Conservation (phyloP, 2,113 vertebrate species). For the Malurus alboscapulatus region DNA sequence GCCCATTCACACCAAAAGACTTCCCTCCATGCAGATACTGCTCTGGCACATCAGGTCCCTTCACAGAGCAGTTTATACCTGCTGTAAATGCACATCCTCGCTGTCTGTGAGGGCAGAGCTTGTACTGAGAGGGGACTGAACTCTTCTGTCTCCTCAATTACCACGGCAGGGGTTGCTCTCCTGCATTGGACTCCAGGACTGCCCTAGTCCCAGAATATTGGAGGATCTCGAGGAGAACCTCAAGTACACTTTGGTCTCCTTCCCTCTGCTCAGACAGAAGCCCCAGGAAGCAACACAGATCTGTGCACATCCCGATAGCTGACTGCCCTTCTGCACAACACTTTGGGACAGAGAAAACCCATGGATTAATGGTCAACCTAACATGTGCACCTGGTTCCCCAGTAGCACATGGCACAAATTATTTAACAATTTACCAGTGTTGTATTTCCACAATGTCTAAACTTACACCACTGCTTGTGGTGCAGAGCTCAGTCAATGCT, state of each 20-base stretch:
- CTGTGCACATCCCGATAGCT: neutral
- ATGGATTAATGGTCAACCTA: neutral
- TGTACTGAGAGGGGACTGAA: fast-evolving
- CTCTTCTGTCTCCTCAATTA: neutral
- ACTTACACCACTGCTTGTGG: neutral
- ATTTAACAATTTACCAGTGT: neutral
- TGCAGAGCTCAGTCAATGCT: neutral
- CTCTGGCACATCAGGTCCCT: neutral
- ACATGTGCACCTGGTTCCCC: neutral
- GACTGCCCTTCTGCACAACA: neutral
- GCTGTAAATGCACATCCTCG: neutral
- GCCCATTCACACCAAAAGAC: fast-evolving
- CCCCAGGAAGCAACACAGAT: neutral
- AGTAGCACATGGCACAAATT: neutral
- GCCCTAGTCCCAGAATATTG: neutral
- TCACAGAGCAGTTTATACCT: neutral
- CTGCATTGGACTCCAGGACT: fast-evolving
- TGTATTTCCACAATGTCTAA: neutral
- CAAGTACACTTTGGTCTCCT: neutral
- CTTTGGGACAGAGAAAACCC: neutral
- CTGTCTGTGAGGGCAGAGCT: neutral
- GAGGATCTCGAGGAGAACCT: neutral
- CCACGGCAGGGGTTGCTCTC: neutral
- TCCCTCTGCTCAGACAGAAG: neutral
- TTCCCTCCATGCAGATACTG: fast-evolving